Conservation (phyloP, 35 echinoderm and acorn worm species). For the Acanthaster planci region DNA sequence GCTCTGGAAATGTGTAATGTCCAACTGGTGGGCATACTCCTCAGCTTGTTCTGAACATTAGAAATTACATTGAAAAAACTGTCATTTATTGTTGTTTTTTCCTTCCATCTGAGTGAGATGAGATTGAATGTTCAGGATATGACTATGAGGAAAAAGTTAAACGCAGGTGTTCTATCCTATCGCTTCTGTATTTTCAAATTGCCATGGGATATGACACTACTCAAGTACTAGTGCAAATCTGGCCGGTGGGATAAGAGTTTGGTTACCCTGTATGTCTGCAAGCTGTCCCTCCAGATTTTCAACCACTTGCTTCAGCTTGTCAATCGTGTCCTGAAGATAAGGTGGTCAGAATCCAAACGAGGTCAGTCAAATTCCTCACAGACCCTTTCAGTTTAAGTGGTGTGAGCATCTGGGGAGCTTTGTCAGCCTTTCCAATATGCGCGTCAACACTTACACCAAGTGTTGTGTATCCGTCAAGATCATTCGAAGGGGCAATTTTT, state of each 20-base stretch:
- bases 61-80: neutral
- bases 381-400: too few relatives aligned
- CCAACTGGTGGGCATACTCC: conserved; percentile 76
- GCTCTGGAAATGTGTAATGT: conserved; percentile 70
- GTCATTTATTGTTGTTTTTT: neutral
- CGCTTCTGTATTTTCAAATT: too few relatives aligned
- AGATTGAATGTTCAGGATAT: neutral
- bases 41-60: conserved; percentile 67
- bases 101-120: neutral
- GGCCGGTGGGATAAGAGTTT: neutral
- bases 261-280: conserved; percentile 63
- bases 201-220: too few relatives aligned
- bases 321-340: conserved; percentile 55
- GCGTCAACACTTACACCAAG: too few relatives aligned
- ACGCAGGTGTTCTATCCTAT: too few relatives aligned
- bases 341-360: too few relatives aligned
- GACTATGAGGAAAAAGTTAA: neutral
- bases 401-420: too few relatives aligned
- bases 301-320: conserved; percentile 66
- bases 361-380: too few relatives aligned
- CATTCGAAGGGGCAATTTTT: too few relatives aligned
- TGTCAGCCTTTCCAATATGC: too few relatives aligned
- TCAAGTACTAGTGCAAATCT: neutral
- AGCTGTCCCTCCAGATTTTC: conserved; percentile 74
- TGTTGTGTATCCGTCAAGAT: too few relatives aligned